Evolutionary conservation across 2,113 vertebrate genomes (phyloP), one percentile per base, ranked within the genome.

Genomic region (Hippocampus comes): DNA sequence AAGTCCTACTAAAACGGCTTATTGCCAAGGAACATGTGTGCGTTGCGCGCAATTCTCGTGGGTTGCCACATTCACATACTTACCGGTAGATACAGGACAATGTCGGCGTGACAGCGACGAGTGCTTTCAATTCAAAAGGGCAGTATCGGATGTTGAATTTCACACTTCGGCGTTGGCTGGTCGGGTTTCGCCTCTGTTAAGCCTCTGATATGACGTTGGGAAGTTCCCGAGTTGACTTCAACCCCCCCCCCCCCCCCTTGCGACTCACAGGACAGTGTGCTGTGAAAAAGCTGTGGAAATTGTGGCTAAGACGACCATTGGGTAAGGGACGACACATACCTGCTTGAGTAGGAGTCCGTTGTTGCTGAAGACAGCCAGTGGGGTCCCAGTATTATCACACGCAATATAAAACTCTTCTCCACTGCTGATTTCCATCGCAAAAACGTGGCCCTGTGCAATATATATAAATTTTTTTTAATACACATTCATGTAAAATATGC

Each of bases 351-450:
- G 92, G 0, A 98, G 94, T 61, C 97, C 97, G 0, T 98, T 98
- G 91, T 95, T 98, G 79, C 96, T 99, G 83, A 99, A 99, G 72
- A 99, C 96, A 38, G 97, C 97, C 80, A 99, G 75, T 0, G 97
- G 97, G 0, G 97, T 98, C 9, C 97, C 97, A 0, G 97, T 98
- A 81, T 98, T 99, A 82, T 99, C 97, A 5, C 95, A 97, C 0
- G 97, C 97, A 25, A 99, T 99, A 78, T 99, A 99, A 89, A 97
- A 99, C 88, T 99, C 97, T 0, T 98, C 96, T 25, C 97, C 97
- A 4, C 97, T 99, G 90, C 97, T 99, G 79, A 99, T 97, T 83
- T 99, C 97, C 97, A 99, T 98, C 9, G 97, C 97, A 80, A 99
- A 99, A 66, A 99, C 94, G 59, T 99, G 97, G 43, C 97, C 97